Evolutionary conservation across 2,797 vertebrate genomes (phyloP), one percentile per base, ranked within the genome.

Genomic region (Botia kubotai): DNA sequence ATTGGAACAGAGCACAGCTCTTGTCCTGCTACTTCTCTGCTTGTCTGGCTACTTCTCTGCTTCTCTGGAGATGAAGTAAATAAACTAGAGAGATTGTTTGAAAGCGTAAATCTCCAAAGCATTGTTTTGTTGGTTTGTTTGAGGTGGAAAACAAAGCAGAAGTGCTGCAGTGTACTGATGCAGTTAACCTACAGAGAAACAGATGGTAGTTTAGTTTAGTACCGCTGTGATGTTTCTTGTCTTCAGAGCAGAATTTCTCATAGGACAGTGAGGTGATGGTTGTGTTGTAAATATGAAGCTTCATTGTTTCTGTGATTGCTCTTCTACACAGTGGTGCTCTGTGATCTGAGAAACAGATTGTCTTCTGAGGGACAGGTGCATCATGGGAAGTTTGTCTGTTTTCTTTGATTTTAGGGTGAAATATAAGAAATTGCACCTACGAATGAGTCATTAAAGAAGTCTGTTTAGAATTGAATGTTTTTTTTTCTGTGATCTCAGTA

Each of bases 21-120:
- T 12, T 12, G 39, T 29, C 5, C 69, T 29, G 71, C 53, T 23
- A 10, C 1, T 10, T 11, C 50, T 67, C 29, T 11, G 7, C 14
- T 62, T 62, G 58, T 29, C 23, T 33, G 33, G 71, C 33, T 23
- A 10, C 1, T 10, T 11, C 50, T 67, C 29, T 11, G 7, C 14
- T 62, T 62, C 19, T 23, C 23, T 77, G 7, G 3, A 26, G 50
- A 43, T 26, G 33, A 33, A 14, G 26, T 29, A 63, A 33, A 26
- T 12, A 3, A 10, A 48, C 36, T 13, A 8, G 11, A 0, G 75
- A 65, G 75, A 69, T 48, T 19, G 36, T 69, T 68, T 67, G 74
- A 67, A 67, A 66, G 29, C 5, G 6, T 66, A 13, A 39, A 55
- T 76, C 62, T 63, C 75, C 7, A 68, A 77, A 77, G 75, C 62